Conservation (phyloP, 1,140 invertebrate species). For the Aricia agestis region DNA sequence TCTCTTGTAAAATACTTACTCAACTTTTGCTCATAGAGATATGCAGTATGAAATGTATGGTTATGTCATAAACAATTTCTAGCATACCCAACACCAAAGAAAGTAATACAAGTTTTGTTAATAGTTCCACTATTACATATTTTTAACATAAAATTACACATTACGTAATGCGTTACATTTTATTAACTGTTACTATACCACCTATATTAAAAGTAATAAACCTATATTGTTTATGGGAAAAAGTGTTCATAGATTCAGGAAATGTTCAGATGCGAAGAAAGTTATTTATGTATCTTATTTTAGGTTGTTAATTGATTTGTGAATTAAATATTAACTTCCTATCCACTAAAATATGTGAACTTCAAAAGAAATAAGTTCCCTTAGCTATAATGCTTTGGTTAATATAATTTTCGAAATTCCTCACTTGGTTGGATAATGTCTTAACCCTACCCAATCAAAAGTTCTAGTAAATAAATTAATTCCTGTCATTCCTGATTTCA, state of each 20-base stretch:
- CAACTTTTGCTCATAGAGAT: neutral
- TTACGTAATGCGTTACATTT: neutral
- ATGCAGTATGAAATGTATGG: neutral
- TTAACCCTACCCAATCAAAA: too few relatives aligned
- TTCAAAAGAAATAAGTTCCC: too few relatives aligned
- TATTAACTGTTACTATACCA: conserved; percentile 19
- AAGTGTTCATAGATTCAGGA: conserved; percentile 27
- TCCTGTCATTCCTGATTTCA: too few relatives aligned
- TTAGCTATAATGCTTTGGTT: too few relatives aligned
- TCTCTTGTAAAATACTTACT: too few relatives aligned
- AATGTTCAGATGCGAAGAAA: conserved; percentile 32
- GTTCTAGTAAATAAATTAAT: too few relatives aligned
- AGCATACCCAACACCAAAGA: neutral
- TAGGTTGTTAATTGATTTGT: neutral
- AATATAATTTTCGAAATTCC: too few relatives aligned
- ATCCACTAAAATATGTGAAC: too few relatives aligned
- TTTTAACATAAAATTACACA: conserved; percentile 2
- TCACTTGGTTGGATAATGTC: too few relatives aligned
- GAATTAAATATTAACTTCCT: conserved; percentile 27
- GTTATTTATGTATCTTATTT: conserved; percentile 19
- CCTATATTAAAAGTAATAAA: conserved; percentile 34
- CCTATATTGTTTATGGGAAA: conserved; percentile 34
- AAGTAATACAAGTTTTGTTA: neutral
- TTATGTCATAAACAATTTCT: neutral
- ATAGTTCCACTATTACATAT: conserved; percentile 12